Base-by-base conservation (phyloP, 2,113 vertebrate genomes). In the Onychostruthus taczanowskii region DNA sequence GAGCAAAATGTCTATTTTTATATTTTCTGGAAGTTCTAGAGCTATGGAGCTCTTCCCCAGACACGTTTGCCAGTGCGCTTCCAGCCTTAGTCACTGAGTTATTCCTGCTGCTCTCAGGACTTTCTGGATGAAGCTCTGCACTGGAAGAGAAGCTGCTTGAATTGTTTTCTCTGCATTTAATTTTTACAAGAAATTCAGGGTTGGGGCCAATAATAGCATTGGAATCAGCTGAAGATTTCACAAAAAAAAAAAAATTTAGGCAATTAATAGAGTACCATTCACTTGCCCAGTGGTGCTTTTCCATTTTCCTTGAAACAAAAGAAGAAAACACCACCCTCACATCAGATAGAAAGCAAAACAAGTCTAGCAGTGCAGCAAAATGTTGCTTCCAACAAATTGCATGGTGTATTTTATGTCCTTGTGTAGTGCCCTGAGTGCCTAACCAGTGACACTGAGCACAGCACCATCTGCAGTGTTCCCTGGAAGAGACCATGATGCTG, bases 341-440 rank as follows among this genome's bases (percentile, higher is more conserved):
- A 43, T 37, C 31, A 43, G 27, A 44, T 24, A 78, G 61, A 93
- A 93, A 95, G 52, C 23, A 23, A 79, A 35, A 62, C 18, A 16
- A 70, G 77, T 93, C 31, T 63, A 47, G 37, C 39, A 86, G 80
- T 41, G 50, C 19, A 86, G 64, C 16, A 81, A 88, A 93, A 70
- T 22, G 20, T 33, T 83, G 33, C 11, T 94, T 91, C 52, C 33
- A 64, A 66, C 37, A 77, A 62, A 94, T 28, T 39, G 20, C 28
- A n/a, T 14, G 24, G 52, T 11, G 9, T 39, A 64, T 86, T 80
- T 72, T 8, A 56, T 50, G 59, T 70, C n/a, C 49, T 44, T 44
- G 10, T 23, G 52, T 39, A 64, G 31, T 41, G 41, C 47, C 13
- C 56, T 17, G 23, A 50, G 12, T 55, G 30, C 21, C 37, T 64